Conservation (phyloP, 1,140 invertebrate genomes). For the Lerema accius region DNA sequence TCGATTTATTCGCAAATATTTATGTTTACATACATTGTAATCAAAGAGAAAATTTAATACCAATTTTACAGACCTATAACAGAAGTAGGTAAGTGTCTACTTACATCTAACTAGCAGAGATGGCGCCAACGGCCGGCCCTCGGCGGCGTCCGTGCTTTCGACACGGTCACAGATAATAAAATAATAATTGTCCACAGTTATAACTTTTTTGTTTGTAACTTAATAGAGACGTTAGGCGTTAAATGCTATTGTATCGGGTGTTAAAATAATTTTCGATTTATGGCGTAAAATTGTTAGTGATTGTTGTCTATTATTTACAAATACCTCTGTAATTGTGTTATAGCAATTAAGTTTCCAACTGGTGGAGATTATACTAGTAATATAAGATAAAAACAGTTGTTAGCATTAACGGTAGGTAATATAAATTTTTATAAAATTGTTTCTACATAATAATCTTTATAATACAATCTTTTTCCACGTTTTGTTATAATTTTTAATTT, state of each 20-base stretch:
- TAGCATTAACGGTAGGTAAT: background rate
- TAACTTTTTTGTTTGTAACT: conserved; percentile 41
- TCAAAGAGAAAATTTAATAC: conserved; percentile 22
- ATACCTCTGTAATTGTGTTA: conserved; percentile 5
- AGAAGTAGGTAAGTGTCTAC: conserved; percentile 21
- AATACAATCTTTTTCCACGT: too few relatives aligned
- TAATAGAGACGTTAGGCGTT: conserved; percentile 61
- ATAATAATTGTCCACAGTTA: conserved; percentile 46
- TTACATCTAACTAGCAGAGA: conserved; percentile 49
- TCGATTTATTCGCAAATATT: too few relatives aligned
- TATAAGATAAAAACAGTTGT: background rate
- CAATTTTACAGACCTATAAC: conserved; percentile 18
- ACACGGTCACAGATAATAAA: conserved; percentile 57
- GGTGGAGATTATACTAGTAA: background rate
- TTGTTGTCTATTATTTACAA: conserved; percentile 10
- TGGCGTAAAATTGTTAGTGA: conserved; percentile 36
- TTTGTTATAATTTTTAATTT: too few relatives aligned
- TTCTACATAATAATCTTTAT: too few relatives aligned
- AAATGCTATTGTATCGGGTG: conserved; percentile 42
- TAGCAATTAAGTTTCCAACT: background rate
- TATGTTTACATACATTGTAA: too few relatives aligned
- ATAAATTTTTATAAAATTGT: too few relatives aligned
- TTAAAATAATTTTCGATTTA: conserved; percentile 51
- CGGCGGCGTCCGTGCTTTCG: conserved; percentile 51
- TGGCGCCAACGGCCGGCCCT: conserved; percentile 57